Base-by-base conservation (phyloP, 2,888 invertebrate species). In the Drosophila helvetica region DNA sequence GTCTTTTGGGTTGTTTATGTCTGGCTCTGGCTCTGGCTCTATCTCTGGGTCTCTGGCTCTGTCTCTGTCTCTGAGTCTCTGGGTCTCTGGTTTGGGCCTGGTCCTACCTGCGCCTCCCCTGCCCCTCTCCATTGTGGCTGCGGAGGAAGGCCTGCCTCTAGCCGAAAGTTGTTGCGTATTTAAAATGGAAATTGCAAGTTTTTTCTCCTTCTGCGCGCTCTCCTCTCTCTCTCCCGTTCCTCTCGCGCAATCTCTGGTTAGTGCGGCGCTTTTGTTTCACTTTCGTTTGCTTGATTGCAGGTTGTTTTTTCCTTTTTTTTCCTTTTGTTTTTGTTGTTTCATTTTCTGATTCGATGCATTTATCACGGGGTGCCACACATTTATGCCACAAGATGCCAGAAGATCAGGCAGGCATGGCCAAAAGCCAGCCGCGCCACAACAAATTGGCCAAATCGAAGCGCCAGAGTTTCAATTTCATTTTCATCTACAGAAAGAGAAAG, bases 271-370 rank as follows among this genome's bases (percentile, higher is more conserved):
- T 79, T 82, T 79, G 79, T 82, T 84, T 86, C 89, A 89, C 90
- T 89, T 89, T 89, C 90, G 78, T 87, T 90, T 86, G 73, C 67
- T 70, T 81, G 88, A 83, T 88, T 86, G 84, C 78, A 76, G 86
- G 83, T 77, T 86, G 83, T 85, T 86, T 43, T 42, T 18, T 48
- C n/a, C n/a, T 54, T 22, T 22, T 2, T 7, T 25, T 7, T 7
- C 7, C 1, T 25, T 7, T 25, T 25, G 25, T 25, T 33, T 17
- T 58, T 59, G 38, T 54, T 22, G 33, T 45, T 48, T 50, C 38
- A 43, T 67, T 71, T 56, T 71, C 51, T 51, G 46, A 27, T 45
- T 58, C 50, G 42, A 63, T 77, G 79, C 87, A 82, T 83, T 89
- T 88, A 89, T 87, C 85, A 89, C 79, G 80, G 38, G 38, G 75